Percentiles rank a stretch among this genome's conserved stretches.
Evolutionary conservation across 2,797 vertebrate species (phyloP).

Genomic region (Cygnus olor): DNA sequence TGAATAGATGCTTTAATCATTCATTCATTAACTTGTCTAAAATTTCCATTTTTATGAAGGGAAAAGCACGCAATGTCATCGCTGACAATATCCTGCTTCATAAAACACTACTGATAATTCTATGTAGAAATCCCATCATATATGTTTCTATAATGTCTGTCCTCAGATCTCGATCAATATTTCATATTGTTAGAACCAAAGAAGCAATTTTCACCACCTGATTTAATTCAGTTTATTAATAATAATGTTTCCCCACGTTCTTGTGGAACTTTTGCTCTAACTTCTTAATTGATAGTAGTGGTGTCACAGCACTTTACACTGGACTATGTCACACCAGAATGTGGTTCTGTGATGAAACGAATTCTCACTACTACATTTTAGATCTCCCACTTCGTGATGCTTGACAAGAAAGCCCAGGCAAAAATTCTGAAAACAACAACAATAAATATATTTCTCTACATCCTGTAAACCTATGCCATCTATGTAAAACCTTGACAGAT

Average conservation of each 20-base stretch:
- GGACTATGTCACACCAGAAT: not conserved
- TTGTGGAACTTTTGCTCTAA: not conserved
- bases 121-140: not conserved
- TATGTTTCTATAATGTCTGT: not conserved
- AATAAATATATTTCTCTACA: too few species aligned
- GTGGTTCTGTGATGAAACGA: not conserved
- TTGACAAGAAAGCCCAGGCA: not conserved
- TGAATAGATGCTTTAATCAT: conserved; percentile 36
- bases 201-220: not conserved
- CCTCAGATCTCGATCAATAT: not conserved
- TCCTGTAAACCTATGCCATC: not conserved
- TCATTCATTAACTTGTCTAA: conserved; percentile 25
- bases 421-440: not conserved
- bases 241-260: not conserved
- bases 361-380: not conserved
- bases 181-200: not conserved
- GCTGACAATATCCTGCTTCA: not conserved
- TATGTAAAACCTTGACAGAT: not conserved
- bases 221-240: not conserved
- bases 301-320: not conserved
- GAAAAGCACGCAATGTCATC: not conserved
- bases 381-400: not conserved
- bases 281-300: not conserved
- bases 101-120: conserved; percentile 27
- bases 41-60: conserved; percentile 13